Percentiles rank a stretch among this genome's conserved stretches.
Evolutionary conservation across 2,797 vertebrate genomes (phyloP).

Genomic region (Spheniscus humboldti): DNA sequence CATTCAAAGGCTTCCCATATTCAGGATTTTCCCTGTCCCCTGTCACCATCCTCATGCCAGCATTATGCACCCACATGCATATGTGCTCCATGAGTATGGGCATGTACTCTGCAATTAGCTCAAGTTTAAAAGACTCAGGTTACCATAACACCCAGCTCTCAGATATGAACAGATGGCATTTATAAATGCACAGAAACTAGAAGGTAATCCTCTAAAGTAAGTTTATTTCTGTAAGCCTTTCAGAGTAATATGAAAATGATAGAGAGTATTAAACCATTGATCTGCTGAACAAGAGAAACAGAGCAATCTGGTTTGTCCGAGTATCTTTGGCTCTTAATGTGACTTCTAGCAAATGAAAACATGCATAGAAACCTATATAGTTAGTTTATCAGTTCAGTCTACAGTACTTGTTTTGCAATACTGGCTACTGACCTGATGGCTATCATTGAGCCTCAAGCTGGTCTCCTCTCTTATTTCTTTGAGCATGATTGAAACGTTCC

Average conservation of each 20-base stretch:
- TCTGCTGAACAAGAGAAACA: neutral
- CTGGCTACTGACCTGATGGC: neutral
- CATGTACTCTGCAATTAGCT: constrained; percentile 18
- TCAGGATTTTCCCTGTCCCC: neutral
- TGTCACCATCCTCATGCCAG: neutral
- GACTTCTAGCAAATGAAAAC: neutral
- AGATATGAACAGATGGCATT: constrained; percentile 43
- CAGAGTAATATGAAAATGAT: neutral
- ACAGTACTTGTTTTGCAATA: neutral
- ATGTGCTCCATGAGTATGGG: neutral
- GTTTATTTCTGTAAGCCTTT: constrained; percentile 49
- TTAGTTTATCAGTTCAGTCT: neutral
- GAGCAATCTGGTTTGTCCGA: neutral
- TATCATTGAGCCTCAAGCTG: neutral
- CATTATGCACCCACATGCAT: neutral
- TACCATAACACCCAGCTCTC: constrained; percentile 55
- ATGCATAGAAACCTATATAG: neutral
- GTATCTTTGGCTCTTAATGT: neutral
- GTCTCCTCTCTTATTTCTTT: neutral
- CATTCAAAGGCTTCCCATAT: neutral
- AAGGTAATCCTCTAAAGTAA: constrained; percentile 54
- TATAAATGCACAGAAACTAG: constrained; percentile 33
- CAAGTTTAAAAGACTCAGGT: constrained; percentile 5
- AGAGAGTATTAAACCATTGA: constrained; percentile 5
- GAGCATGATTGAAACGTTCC: neutral